Base-by-base conservation (phyloP, 2,888 invertebrate species). In the Lochmaea capreae region DNA sequence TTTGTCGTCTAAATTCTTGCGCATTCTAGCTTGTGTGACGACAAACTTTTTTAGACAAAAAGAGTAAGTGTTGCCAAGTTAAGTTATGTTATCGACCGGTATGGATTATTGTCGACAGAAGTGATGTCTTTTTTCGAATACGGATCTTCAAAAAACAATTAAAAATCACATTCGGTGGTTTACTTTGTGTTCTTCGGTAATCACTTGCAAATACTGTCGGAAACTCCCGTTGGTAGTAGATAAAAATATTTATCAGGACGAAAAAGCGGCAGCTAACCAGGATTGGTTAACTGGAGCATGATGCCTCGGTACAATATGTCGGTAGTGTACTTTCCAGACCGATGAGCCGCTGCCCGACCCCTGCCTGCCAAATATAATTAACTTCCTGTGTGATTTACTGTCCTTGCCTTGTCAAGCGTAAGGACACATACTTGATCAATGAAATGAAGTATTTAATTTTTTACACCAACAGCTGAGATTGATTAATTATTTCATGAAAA, bases 271-370 rank as follows among this genome's bases (percentile, higher is more conserved):
- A 65, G 71, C 66, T 46, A 62, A 57, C 63, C 49, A 61, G 67
- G 73, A 80, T 77, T 78, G 80, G 79, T 74, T 42, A 76, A 79
- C 69, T 74, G 77, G 78, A 81, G 79, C 80, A 71, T 76, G 81
- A 77, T 4, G 77, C 76, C 77, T 77, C 74, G 77, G 78, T 78
- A 75, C 76, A 81, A 80, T 79, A 80, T 81, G 82, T 81, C 79
- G 81, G 81, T 78, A 73, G 71, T 67, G 68, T 72, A 76, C 70
- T 81, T 82, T 79, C 76, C 81, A 78, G 76, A 58, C 76, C 73
- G 73, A 66, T 79, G 77, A 78, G 76, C 79, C 76, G 78, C 76
- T 76, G 77, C 77, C 78, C 43, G 39, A 33, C 18, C 57, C 76
- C 75, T 43, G 62, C 77, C 76, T 78, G 78, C 77, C 79, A 75